Conservation (phyloP, 2,113 vertebrate species). For the Probosciger aterrimus region DNA sequence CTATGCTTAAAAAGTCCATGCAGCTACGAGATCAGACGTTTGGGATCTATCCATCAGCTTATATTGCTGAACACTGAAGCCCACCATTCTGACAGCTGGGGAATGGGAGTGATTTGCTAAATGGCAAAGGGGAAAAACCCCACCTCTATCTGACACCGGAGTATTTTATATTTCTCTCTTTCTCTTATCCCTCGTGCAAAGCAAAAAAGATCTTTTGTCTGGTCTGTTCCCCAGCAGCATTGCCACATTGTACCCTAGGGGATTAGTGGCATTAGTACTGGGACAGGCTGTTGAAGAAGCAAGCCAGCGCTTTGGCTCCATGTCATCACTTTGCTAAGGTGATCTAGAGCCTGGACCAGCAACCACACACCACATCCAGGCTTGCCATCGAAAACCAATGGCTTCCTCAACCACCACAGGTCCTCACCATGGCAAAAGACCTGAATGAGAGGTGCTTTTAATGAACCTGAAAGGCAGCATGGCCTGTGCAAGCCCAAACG, state of each 20-base stretch:
- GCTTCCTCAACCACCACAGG: background rate
- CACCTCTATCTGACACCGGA: background rate
- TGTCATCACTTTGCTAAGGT: background rate
- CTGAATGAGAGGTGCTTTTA: background rate
- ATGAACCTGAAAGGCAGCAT: background rate
- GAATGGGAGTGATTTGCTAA: background rate
- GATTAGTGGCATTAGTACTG: background rate
- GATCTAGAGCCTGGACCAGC: background rate
- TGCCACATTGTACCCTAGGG: background rate
- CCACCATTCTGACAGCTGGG: background rate
- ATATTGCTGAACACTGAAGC: background rate
- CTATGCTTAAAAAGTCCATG: background rate
- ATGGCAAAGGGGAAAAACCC: background rate
- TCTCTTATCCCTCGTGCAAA: background rate
- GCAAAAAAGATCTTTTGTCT: background rate
- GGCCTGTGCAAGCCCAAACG: rapidly evolving
- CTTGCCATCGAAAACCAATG: background rate
- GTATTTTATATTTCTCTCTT: background rate
- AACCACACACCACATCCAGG: background rate
- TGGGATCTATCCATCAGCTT: background rate
- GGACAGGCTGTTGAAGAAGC: background rate
- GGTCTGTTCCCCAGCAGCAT: background rate
- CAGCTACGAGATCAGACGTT: background rate
- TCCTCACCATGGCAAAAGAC: background rate
- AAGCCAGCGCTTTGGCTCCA: background rate